Base-by-base conservation (phyloP, 2,113 vertebrate species). In the Pantherophis guttatus region DNA sequence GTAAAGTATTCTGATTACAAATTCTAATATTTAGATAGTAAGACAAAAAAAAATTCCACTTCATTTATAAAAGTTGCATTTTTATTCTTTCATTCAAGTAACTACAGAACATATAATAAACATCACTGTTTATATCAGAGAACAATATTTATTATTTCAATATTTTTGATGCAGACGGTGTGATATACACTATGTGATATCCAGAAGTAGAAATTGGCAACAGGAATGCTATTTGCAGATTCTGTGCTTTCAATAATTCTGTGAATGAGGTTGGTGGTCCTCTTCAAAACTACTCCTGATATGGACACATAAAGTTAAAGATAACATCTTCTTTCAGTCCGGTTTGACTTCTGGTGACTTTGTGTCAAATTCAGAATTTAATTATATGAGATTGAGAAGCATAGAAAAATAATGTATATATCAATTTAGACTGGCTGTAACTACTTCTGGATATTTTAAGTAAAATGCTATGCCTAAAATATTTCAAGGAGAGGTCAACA, bases 1-100 rank as follows among this genome's bases (percentile, higher is more conserved):
- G 33, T 17, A 17, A 65, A 70, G 26, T 44, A 62, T 85, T 96
- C 96, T 97, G 93, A 95, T 59, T 95, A 93, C 86, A 93, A 24
- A 92, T 58, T 92, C 94, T 91, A 93, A 87, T 94, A 29, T 94
- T 95, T 92, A 93, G 12, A 93, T 91, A 75, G 2, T 2, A 86
- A 75, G 52, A 55, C 29, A n/a, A 62, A 85, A 91, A 95, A 59
- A 44, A 44, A 44, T 44, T 29, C 44, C 93, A 92, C 44, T 2
- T 95, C 58, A 50, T 96, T 55, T 92, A 96, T 91, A 44, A 10
- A 48, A 93, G 52, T 1, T 57, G 5, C 55, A 8, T 89, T 96
- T 0, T 0, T 93, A 8, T 93, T 95, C 90, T 93, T 87, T 54
- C 93, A 50, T 1, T 70, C 89, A 50, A 87, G 94, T 93, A 86